A percentile compares a stretch with the other conserved stretches of the same genome.
Conservation (phyloP, 2,113 vertebrate species). For the Campylorhamphus procurvoides region DNA sequence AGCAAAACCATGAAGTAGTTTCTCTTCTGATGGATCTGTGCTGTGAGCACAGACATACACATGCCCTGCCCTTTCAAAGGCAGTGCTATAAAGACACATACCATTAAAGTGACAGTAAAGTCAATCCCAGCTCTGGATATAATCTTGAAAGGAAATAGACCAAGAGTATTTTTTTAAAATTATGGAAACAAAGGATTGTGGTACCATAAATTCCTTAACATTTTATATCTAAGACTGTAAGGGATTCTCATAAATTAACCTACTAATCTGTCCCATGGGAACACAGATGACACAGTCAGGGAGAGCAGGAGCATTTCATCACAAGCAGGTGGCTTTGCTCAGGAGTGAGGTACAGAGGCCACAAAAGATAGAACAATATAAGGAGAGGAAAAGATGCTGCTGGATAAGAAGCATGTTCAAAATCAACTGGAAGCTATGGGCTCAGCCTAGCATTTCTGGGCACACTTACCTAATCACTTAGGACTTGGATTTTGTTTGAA, state of each 20-base stretch:
- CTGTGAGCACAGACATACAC: background rate
- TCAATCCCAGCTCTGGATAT: background rate
- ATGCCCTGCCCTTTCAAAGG: background rate
- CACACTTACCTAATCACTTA: background rate
- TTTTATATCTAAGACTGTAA: conserved; percentile 1
- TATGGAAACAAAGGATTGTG: background rate
- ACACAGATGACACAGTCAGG: background rate
- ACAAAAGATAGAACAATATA: background rate
- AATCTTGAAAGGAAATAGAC: conserved; percentile 6
- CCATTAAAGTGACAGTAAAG: background rate
- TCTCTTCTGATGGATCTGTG: background rate
- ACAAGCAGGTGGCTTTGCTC: background rate
- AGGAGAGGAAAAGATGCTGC: background rate
- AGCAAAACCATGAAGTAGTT: background rate
- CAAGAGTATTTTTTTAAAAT: background rate
- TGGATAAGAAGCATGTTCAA: background rate
- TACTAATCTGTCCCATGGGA: conserved; percentile 16
- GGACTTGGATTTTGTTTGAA: background rate
- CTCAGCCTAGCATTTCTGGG: background rate
- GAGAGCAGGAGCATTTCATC: background rate
- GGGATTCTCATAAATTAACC: conserved; percentile 11
- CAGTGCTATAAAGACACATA: background rate
- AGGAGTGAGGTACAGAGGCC: background rate
- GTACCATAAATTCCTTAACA: background rate
- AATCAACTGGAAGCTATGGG: background rate